Conservation (phyloP, 2,797 vertebrate species). For the Kryptopterus vitreolus region DNA sequence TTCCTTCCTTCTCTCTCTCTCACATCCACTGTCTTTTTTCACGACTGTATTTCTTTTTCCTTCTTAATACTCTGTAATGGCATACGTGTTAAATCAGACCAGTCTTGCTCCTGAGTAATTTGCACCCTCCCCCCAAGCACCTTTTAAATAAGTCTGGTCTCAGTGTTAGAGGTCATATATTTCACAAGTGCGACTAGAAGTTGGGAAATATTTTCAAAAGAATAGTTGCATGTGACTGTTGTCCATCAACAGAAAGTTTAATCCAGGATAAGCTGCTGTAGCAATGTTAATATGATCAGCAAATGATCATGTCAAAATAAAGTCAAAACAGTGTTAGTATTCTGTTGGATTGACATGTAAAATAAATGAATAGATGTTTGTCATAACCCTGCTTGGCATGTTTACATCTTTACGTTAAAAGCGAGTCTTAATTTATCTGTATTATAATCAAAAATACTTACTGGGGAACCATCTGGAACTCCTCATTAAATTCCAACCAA, state of each 20-base stretch:
- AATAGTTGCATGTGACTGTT: background rate
- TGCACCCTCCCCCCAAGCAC: conserved; percentile 2
- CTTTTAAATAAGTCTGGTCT: background rate
- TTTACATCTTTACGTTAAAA: background rate
- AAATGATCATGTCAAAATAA: background rate
- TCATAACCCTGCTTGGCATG: background rate
- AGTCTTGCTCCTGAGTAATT: background rate
- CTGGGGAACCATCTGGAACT: background rate
- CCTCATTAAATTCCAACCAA: background rate
- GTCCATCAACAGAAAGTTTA: background rate
- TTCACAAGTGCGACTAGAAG: background rate
- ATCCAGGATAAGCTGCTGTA: background rate
- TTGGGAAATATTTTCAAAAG: background rate
- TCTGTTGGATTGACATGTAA: background rate
- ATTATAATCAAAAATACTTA: background rate
- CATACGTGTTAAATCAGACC: conserved; percentile 11
- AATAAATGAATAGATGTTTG: background rate
- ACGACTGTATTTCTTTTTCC: conserved; percentile 17
- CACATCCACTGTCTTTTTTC: background rate
- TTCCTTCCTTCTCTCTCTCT: conserved; percentile 34
- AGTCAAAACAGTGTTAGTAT: background rate
- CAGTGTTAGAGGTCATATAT: background rate
- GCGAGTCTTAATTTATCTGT: background rate
- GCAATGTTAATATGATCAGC: background rate
- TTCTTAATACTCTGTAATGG: conserved; percentile 19